Conservation (phyloP, 1,140 invertebrate genomes). For the Aporrectodea caliginosa region DNA sequence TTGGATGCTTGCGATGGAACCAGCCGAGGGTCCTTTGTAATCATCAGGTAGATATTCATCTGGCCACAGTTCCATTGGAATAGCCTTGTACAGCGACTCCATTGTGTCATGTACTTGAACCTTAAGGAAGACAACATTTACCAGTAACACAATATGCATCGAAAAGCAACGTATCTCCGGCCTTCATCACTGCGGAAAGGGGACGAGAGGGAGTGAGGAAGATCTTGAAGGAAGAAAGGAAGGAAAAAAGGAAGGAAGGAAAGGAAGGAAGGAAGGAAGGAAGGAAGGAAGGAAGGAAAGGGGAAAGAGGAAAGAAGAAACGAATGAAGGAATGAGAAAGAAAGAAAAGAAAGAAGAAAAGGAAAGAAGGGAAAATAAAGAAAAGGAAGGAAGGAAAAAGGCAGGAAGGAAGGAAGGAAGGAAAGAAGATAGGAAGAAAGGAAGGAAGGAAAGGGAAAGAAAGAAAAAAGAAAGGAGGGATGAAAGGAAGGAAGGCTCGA, state of each 20-base stretch:
- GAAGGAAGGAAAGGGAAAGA: not conserved
- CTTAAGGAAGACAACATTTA: too few species aligned
- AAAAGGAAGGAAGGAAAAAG: not conserved
- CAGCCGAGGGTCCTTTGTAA: conserved; percentile 27
- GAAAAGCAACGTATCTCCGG: too few species aligned
- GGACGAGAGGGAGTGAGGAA: not conserved
- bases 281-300: not conserved
- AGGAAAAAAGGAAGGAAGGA: not conserved
- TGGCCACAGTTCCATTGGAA: conserved; percentile 28
- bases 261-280: not conserved
- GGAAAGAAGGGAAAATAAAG: not conserved
- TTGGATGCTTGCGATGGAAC: conserved; percentile 16
- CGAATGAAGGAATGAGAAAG: not conserved
- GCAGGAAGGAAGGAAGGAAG: not conserved
- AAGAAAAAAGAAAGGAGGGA: too few species aligned
- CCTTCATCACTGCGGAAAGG: too few species aligned
- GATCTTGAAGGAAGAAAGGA: not conserved
- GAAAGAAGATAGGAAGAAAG: not conserved
- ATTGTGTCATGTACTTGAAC: conserved; percentile 8
- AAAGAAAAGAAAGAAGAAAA: not conserved
- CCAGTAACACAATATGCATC: too few species aligned
- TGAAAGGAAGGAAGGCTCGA: too few species aligned
- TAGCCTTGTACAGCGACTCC: conserved; percentile 25
- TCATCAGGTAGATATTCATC: conserved; percentile 30
- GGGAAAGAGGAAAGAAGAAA: not conserved